Evolutionary conservation across 2,888 invertebrate genomes (phyloP).

Genomic region (Platycheirus rosarum): DNA sequence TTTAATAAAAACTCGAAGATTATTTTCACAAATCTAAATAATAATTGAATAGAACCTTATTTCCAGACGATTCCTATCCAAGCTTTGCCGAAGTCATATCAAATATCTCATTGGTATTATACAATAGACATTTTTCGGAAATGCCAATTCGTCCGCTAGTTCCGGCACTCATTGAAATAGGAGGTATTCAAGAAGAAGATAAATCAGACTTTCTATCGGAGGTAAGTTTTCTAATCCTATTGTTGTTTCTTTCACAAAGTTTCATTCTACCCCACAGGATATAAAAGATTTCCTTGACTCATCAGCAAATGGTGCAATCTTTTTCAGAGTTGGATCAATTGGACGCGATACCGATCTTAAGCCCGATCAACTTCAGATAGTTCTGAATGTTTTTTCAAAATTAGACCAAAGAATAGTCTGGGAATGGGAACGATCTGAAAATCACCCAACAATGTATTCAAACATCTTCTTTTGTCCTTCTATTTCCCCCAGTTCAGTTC

Average conservation of each 20-base stretch:
- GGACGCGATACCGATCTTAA: conserved; percentile 82
- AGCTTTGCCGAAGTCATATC: conserved; percentile 75
- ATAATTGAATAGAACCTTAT: conserved; percentile 69
- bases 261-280: too few relatives aligned
- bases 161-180: conserved; percentile 79
- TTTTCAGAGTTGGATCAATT: conserved; percentile 83
- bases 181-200: conserved; percentile 80
- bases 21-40: too few relatives aligned
- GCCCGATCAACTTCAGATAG: conserved; percentile 82
- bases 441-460: conserved; percentile 66
- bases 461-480: conserved; percentile 20
- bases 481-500: conserved; percentile 19
- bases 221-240: conserved; percentile 60
- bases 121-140: conserved; percentile 79
- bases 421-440: conserved; percentile 86
- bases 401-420: conserved; percentile 86
- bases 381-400: conserved; percentile 84
- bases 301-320: conserved; percentile 82
- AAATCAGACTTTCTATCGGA: conserved; percentile 74
- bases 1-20: too few relatives aligned
- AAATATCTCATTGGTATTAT: conserved; percentile 78
- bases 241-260: neutral
- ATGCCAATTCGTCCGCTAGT: conserved; percentile 78
- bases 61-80: conserved; percentile 76
- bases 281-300: conserved; percentile 80